Percentiles rank a stretch among this genome's conserved stretches.
Conservation (phyloP, 2,113 vertebrate genomes). For the Melanerpes aurifrons region DNA sequence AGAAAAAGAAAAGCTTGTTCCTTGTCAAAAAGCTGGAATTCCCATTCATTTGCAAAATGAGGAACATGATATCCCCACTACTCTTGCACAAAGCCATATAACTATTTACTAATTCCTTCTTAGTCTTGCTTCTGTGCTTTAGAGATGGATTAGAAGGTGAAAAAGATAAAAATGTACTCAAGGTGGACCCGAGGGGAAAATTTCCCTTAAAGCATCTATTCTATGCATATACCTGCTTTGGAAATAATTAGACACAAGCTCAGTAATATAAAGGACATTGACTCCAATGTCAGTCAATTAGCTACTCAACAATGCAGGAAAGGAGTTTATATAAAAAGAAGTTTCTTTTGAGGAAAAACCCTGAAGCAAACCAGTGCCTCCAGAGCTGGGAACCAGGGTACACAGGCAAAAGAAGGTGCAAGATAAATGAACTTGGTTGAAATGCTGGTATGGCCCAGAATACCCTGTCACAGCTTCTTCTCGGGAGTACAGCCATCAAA, state of each 20-base stretch:
- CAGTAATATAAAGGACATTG: neutral
- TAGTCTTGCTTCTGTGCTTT: constrained; percentile 4
- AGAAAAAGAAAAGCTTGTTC: neutral
- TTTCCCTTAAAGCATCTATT: neutral
- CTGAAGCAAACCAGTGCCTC: neutral
- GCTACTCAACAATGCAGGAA: neutral
- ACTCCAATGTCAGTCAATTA: neutral
- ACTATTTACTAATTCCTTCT: constrained; percentile 49
- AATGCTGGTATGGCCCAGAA: neutral
- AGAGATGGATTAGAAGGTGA: constrained; percentile 33
- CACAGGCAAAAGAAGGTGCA: neutral
- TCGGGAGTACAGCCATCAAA: neutral
- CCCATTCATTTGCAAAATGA: constrained; percentile 15
- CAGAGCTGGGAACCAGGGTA: neutral
- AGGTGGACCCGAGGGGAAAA: neutral
- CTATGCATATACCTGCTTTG: neutral
- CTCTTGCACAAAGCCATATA: neutral
- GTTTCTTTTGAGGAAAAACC: neutral
- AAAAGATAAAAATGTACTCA: constrained; percentile 44
- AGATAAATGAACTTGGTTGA: neutral
- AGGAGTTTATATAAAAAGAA: neutral
- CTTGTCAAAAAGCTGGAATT: constrained; percentile 35
- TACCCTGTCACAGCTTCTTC: neutral
- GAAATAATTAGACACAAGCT: neutral
- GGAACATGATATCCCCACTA: constrained; percentile 49